A percentile compares a stretch with the other conserved stretches of the same genome.
phyloP scores from a whole-genome alignment of 2,797 vertebrate genomes.

The Scleropages formosus region DNA sequence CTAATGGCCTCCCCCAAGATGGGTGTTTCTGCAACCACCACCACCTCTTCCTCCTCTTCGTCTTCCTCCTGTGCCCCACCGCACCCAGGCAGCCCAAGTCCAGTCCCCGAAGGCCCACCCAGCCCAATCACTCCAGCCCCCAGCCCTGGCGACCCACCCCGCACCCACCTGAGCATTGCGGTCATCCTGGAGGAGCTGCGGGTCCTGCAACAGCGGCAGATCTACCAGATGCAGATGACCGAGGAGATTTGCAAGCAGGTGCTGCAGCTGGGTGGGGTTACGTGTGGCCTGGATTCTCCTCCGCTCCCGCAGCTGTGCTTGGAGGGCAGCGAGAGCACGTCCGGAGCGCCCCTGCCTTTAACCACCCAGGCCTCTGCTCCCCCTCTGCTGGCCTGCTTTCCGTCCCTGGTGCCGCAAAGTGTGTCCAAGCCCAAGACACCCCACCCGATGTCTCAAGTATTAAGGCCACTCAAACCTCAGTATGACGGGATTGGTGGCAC shows the following conservation, averaged over 20 bases:
- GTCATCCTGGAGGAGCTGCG: conserved; percentile 86
- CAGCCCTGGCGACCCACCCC: conserved; percentile 62
- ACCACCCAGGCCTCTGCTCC: neutral
- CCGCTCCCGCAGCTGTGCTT: conserved; percentile 73
- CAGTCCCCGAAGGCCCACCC: conserved; percentile 73
- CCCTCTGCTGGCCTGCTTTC: conserved; percentile 72
- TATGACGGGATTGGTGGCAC: conserved; percentile 52
- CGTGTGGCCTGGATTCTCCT: conserved; percentile 61
- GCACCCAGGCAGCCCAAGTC: conserved; percentile 76
- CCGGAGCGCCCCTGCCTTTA: neutral
- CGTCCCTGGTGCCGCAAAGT: conserved; percentile 66
- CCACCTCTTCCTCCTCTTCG: conserved; percentile 67
- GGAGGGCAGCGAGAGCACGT: conserved; percentile 61
- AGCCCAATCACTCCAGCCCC: conserved; percentile 66
- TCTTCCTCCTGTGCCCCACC: conserved; percentile 70
- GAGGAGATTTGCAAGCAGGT: conserved; percentile 90
- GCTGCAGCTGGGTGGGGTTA: conserved; percentile 74
- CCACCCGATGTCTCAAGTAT: conserved; percentile 65
- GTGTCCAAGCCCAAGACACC: conserved; percentile 60
- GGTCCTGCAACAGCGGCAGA: conserved; percentile 86
- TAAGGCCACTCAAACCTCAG: conserved; percentile 66
- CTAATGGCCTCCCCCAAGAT: conserved; percentile 76
- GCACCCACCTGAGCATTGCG: conserved; percentile 79
- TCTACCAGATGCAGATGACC: conserved; percentile 92
- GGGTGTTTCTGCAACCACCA: conserved; percentile 72